Conservation (phyloP, 2,797 vertebrate species). For the Stomatorhinus walkeri region DNA sequence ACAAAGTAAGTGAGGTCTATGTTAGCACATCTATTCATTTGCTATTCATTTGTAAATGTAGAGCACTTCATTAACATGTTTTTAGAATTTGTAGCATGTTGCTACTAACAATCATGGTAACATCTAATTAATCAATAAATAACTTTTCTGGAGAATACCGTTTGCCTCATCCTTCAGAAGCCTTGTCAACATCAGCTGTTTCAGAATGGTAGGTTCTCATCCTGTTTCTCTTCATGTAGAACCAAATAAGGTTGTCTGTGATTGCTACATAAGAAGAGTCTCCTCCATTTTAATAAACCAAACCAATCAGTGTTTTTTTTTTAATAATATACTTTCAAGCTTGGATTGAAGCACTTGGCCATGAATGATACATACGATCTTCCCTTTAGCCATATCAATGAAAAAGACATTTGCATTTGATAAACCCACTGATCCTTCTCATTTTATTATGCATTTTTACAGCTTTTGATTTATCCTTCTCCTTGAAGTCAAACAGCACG, state of each 20-base stretch:
- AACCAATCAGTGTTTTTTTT: not conserved
- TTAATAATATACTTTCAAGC: not conserved
- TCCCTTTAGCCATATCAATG: not conserved
- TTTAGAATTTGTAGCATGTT: not conserved
- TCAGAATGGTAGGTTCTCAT: not conserved
- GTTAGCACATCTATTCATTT: not conserved
- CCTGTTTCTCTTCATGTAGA: not conserved
- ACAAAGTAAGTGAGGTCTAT: not conserved
- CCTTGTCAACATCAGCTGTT: not conserved
- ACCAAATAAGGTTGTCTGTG: not conserved
- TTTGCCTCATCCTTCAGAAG: not conserved
- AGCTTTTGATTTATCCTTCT: not conserved
- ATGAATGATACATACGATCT: not conserved
- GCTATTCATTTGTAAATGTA: not conserved
- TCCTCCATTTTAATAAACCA: not conserved
- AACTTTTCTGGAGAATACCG: not conserved
- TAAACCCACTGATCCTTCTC: not conserved
- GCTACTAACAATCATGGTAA: not conserved
- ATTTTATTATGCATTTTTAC: not conserved
- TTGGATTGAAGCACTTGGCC: not conserved
- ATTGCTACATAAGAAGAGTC: not conserved
- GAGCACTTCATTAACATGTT: not conserved
- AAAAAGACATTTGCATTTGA: slow-evolving; percentile 5
- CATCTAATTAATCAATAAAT: not conserved
- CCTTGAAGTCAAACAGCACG: not conserved